Evolutionary conservation across 1,140 invertebrate genomes (phyloP), one percentile per base, ranked within the genome.

Genomic region (Drosophila takahashii): DNA sequence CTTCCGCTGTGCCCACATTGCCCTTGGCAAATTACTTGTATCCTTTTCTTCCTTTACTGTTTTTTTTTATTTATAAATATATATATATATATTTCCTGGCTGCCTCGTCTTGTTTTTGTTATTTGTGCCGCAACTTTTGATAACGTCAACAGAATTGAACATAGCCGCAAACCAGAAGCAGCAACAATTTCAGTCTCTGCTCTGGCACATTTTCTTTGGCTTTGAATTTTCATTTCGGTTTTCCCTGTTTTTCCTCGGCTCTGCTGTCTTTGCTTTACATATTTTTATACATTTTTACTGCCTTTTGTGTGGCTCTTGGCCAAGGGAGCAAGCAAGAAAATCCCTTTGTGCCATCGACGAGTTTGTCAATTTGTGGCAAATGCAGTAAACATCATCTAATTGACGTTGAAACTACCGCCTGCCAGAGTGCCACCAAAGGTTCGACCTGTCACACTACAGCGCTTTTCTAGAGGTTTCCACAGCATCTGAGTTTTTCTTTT

Each of bases 351-450:
- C 48, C 52, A 34, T 66, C 54, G 73, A 78, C 39, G 64, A 79
- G 81, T 87, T 86, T 83, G 83, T 86, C 83, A 86, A 87, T 87
- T 83, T 86, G 83, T 65, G 71, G 81, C 79, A 83, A 86, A 79
- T 87, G 75, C 84, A 86, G 79, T 79, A 81, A 86, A 87, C 83
- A 87, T 83, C 74, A 86, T 79, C 83, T 86, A 86, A 86, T 86
- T 86, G 83, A 86, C 78, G 78, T 86, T 81, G 75, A 87, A 86
- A 81, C 79, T 86, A 81, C 72, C 77, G 22, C 39, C 45, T 45
- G 61, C 57, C 56, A 74, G 29, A 32, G 66, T 70, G 64, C 48
- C 64, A 58, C 61, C 53, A 64, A 61, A 56, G 59, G 51, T 47
- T 65, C 8, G 45, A 41, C 3, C 56, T 54, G 7, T 48, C 42